Evolutionary conservation across 2,797 vertebrate species (phyloP).

Genomic region (Petrocephalus sullivani): DNA sequence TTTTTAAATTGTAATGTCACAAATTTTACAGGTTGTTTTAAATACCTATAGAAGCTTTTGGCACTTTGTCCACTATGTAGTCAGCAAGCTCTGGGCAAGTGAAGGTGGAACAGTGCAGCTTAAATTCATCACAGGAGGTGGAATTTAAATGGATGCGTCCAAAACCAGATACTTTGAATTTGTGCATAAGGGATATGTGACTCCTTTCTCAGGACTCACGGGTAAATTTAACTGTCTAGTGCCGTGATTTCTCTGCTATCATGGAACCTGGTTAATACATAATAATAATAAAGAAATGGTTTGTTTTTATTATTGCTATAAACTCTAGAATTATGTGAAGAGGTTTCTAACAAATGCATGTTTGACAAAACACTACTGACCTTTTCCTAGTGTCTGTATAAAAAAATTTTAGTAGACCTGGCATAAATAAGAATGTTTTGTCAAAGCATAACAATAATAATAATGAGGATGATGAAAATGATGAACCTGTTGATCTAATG

Average conservation of each 20-base stretch:
- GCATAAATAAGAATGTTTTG: neutral
- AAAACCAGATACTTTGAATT: neutral
- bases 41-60: neutral
- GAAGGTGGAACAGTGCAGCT: neutral
- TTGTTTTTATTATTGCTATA: neutral
- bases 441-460: no score
- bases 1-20: neutral
- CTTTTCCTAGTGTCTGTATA: neutral
- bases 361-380: neutral
- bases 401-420: neutral
- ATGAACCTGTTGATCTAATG: no score
- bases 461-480: no score
- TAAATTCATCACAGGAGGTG: neutral
- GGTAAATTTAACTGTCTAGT: neutral
- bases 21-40: neutral
- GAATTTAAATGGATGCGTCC: neutral
- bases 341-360: neutral
- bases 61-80: neutral
- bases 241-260: neutral
- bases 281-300: neutral
- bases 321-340: neutral
- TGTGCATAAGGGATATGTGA: neutral
- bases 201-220: neutral
- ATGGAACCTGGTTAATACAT: neutral
- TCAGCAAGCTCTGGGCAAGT: neutral